Evolutionary conservation across 2,797 vertebrate genomes (phyloP), one percentile per base, ranked within the genome.

Genomic region (Enteromius viviparus): DNA sequence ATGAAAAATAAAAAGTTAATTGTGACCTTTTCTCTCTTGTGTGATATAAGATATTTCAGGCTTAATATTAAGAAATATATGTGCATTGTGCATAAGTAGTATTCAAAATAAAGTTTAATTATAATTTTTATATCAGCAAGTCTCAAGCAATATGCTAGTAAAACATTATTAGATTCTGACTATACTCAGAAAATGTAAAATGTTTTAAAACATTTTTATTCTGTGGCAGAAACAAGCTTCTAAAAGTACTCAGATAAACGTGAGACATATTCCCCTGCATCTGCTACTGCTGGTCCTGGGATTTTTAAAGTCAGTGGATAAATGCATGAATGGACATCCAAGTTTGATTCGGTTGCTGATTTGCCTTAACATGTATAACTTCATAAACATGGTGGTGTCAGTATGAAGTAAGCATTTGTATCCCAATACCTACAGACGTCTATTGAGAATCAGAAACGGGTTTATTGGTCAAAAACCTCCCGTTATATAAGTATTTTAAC

Each of bases 291-390:
- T 68, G 34, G 65, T 21, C 10, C 21, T n/a, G 21, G 10, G 65
- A 42, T 40, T 42, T 68, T 68, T n/a, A 68, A 42, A 10, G 37
- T 68, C 65, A 68, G 21, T n/a, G 65, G 65, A 42, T 68, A 68
- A 42, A 68, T n/a, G 8, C 34, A 53, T 51, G 55, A 51, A 74
- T 74, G 21, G 53, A 12, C 29, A n/a, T n/a, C 1, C 12, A 53
- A 37, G 29, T 8, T 19, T 74, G 47, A 74, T 53, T 53, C 3
- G 1, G 6, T 14, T 1, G 19, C 71, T 4, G 21, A 5, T 34
- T 74, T 21, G 32, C 19, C 49, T n/a, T 34, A 8, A 2, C 17
- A 3, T 21, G 5, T 40, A 40, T 8, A 6, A 74, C 17, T 32
- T 72, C 23, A 12, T 53, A 74, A 21, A 11, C 45, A 53, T n/a